Evolutionary conservation across 1,140 invertebrate genomes (phyloP), one percentile per base, ranked within the genome.

Genomic region (Drosophila pruinosa): DNA sequence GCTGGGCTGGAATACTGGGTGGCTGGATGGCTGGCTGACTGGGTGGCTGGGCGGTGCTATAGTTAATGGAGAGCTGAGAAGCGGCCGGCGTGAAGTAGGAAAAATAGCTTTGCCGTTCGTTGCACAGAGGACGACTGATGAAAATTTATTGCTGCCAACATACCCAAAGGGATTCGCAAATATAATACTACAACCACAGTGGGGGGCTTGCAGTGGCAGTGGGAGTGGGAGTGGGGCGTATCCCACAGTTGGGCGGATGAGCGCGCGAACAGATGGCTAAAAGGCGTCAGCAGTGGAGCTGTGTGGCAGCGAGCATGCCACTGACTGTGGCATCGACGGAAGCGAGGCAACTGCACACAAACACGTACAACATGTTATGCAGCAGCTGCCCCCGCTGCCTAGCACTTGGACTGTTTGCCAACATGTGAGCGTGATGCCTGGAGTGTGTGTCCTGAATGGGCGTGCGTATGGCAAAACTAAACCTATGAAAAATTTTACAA

Each of bases 81-180:
- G 54, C 59, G 53, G 68, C n/a, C 57, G 72, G 73, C 54, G 59
- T 63, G 80, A 76, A 83, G 81, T 61, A 70, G 59, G 67, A 73
- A 80, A 86, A 80, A 85, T 75, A 81, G 79, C 75, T 72, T 57
- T 76, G 50, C 64, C 57, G 63, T 59, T 68, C 52, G 67, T 63
- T 73, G 65, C 62, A 68, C 79, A 68, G 77, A 65, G 78, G 43
- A 59, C 52, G 78, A 75, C 82, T 86, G 82, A 86, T 86, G 82
- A 85, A 88, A 86, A 86, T 86, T 86, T 86, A 86, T 86, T 86
- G 82, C 82, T 72, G 78, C 65, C 63, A 78, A 88, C 82, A 88
- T 70, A 88, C 82, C 81, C 81, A 86, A 82, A 88, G 82, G 82
- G 82, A 86, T 86, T 88, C 82, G 65, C 81, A 88, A 88, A 86